Percentiles rank a stretch among this genome's conserved stretches.
These are phyloP conservation scores for Cheilinus undulatus DNA, from an alignment of 2,113 vertebrate genomes.

Conservation along the genomic window DNA sequence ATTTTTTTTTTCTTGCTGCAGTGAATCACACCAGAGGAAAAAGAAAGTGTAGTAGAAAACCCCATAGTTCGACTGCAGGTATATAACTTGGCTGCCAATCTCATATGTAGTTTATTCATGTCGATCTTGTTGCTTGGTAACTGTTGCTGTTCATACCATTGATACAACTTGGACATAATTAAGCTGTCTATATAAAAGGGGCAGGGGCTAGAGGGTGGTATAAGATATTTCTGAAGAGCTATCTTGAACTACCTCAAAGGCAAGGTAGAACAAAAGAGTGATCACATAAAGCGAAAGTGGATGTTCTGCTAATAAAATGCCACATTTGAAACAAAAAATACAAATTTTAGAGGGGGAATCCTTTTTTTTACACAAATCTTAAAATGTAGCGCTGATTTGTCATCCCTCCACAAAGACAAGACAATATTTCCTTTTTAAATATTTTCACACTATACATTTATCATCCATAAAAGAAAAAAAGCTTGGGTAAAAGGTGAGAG, in stretches of 20 bases:
- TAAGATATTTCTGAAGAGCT: constrained; percentile 35
- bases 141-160: constrained; percentile 80
- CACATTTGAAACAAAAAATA: not conserved
- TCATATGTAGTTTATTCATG: constrained; percentile 81
- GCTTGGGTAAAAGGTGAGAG: constrained; percentile 61
- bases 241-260: not conserved
- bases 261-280: constrained; percentile 29
- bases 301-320: not conserved
- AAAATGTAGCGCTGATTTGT: not conserved
- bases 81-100: constrained; percentile 77
- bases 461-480: constrained; percentile 28
- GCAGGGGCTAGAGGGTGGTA: too few relatives aligned
- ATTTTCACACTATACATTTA: constrained; percentile 4
- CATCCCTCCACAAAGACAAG: not conserved
- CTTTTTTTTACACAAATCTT: too few relatives aligned
- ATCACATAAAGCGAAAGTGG: constrained; percentile 8
- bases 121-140: constrained; percentile 85
- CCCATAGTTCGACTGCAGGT: constrained; percentile 69
- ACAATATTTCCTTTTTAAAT: not conserved
- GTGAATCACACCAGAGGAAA: constrained; percentile 23
- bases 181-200: constrained; percentile 73
- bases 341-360: too few relatives aligned
- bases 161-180: constrained; percentile 79
- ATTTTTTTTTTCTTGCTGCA: constrained; percentile 32
- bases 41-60: constrained; percentile 49